A percentile compares a stretch with the other conserved stretches of the same genome.
Evolutionary conservation across 2,888 invertebrate genomes (phyloP).

Genomic region (Chromoteleia sp.): DNA sequence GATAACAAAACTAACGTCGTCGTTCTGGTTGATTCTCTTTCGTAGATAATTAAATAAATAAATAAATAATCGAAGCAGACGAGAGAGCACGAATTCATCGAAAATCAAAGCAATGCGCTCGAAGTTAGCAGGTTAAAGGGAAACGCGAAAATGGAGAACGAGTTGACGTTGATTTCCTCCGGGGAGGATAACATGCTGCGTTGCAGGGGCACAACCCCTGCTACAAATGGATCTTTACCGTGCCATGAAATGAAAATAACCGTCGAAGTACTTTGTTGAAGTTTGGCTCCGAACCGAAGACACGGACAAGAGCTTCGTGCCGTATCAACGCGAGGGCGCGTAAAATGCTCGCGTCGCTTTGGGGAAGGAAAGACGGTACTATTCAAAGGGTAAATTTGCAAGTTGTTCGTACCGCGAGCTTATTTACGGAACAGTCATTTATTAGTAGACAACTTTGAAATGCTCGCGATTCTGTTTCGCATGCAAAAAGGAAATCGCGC

Average conservation of each 20-base stretch:
- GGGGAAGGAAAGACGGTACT: constrained; percentile 18
- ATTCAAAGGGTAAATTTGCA: constrained; percentile 46
- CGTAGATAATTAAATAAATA: no score
- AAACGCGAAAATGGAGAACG: constrained; percentile 17
- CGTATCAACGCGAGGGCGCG: constrained; percentile 44
- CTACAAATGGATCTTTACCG: constrained; percentile 49
- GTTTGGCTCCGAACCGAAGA: constrained; percentile 36
- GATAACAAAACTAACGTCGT: no score
- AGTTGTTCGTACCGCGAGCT: constrained; percentile 25
- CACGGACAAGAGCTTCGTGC: constrained; percentile 41
- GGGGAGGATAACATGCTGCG: constrained; percentile 24
- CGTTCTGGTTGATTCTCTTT: no score
- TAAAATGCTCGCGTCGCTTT: constrained; percentile 36
- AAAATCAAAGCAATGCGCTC: constrained; percentile 1
- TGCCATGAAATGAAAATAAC: constrained; percentile 53
- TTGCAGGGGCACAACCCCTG: not conserved
- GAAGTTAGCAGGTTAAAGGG: constrained; percentile 4
- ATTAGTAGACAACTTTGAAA: constrained; percentile 59
- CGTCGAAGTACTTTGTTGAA: constrained; percentile 41
- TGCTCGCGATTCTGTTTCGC: constrained; percentile 40
- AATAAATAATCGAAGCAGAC: no score
- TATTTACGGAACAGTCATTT: constrained; percentile 54
- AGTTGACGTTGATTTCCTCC: constrained; percentile 38
- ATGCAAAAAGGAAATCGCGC: constrained; percentile 46
- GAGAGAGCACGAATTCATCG: no score